phyloP scores from a whole-genome alignment of 2,113 vertebrate species.

The Arvicanthis niloticus region DNA sequence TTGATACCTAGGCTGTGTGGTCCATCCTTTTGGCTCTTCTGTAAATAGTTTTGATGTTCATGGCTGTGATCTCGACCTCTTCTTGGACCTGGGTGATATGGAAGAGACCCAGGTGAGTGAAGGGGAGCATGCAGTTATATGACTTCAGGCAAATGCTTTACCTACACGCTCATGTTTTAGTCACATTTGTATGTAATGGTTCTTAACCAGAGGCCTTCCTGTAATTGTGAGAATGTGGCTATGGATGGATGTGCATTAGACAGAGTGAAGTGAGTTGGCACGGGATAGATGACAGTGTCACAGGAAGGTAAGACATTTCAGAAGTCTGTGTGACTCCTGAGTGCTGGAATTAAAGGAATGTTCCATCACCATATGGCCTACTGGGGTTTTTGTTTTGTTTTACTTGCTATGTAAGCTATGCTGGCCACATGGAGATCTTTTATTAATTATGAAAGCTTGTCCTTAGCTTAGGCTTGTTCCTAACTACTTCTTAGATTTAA shows the following conservation, averaged over 20 bases:
- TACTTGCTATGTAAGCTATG: not conserved
- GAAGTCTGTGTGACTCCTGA: not conserved
- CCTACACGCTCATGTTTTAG: not conserved
- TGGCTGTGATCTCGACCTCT: slow-evolving; percentile 94
- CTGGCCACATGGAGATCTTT: not conserved
- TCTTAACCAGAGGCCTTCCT: not conserved
- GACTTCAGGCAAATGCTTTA: not conserved
- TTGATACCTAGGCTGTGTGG: slow-evolving; percentile 88
- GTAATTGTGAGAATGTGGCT: not conserved
- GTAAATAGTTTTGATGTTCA: slow-evolving; percentile 93
- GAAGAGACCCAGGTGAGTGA: slow-evolving; percentile 89
- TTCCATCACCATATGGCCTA: not conserved
- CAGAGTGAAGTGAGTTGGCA: not conserved
- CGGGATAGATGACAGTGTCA: not conserved
- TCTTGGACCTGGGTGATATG: slow-evolving; percentile 93
- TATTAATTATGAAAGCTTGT: too few species aligned
- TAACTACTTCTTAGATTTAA: too few species aligned
- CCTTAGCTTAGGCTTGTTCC: too few species aligned
- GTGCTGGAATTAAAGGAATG: not conserved
- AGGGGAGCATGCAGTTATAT: not conserved
- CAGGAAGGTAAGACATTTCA: not conserved
- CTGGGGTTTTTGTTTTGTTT: not conserved
- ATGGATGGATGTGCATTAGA: not conserved
- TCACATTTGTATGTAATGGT: not conserved
- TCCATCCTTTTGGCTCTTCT: slow-evolving; percentile 94